A percentile compares a stretch with the other conserved stretches of the same genome.
Evolutionary conservation across 2,113 vertebrate species (phyloP).

Genomic region (Chamaetylas fuelleborni): DNA sequence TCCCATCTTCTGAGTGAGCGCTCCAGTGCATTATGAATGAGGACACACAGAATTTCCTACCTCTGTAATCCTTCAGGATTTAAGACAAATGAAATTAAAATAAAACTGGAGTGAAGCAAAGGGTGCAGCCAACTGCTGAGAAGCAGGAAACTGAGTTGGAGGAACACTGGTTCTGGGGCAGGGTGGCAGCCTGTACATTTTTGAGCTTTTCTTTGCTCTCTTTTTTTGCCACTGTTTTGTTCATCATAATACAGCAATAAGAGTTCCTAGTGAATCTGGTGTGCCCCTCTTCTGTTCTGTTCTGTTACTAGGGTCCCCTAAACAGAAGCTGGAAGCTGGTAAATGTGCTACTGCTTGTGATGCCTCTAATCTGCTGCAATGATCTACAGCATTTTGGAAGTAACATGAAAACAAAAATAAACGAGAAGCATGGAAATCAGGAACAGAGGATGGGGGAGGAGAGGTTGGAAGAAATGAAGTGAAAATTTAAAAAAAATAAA

Average conservation of each 20-base stretch:
- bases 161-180: not conserved
- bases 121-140: not conserved
- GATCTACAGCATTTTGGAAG: not conserved
- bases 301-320: not conserved
- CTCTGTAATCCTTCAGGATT: not conserved
- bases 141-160: not conserved
- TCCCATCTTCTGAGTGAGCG: not conserved
- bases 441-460: not conserved
- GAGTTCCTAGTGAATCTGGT: not conserved
- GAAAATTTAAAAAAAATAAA: not conserved
- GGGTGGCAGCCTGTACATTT: not conserved
- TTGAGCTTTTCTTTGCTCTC: not conserved
- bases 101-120: not conserved
- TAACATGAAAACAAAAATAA: not conserved
- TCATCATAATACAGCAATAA: not conserved
- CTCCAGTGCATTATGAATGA: not conserved
- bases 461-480: not conserved
- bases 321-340: not conserved
- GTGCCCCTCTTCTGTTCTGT: not conserved
- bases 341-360: not conserved
- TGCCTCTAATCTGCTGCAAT: not conserved
- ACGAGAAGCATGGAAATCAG: not conserved
- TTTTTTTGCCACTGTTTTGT: not conserved
- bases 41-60: not conserved
- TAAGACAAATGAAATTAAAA: not conserved